These are phyloP conservation scores for Belgica antarctica DNA, from an alignment of 2,888 invertebrate species.

Conservation along the genomic window DNA sequence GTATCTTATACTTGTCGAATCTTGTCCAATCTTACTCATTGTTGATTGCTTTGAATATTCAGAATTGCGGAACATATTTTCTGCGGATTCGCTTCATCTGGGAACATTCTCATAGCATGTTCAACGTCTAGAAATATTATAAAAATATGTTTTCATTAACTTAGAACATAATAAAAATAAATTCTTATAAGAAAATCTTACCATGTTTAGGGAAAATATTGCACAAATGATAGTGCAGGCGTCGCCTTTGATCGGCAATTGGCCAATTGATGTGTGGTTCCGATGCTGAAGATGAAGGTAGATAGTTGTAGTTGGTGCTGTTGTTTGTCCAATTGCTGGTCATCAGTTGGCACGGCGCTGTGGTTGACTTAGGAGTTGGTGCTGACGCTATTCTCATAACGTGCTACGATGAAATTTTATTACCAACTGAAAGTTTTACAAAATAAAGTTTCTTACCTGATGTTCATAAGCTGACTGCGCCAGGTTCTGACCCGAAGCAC, in stretches of 20 bases:
- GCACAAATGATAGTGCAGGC: constrained; percentile 83
- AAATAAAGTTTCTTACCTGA: constrained; percentile 45
- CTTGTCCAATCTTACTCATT: not conserved
- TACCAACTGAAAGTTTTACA: not conserved
- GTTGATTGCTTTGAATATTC: constrained; percentile 56
- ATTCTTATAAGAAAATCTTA: not conserved
- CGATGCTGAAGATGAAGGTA: constrained; percentile 57
- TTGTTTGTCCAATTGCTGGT: constrained; percentile 47
- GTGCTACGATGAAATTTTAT: constrained; percentile 54
- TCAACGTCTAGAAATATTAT: constrained; percentile 75
- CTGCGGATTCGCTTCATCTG: constrained; percentile 86
- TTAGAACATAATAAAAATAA: not conserved
- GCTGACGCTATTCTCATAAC: constrained; percentile 74
- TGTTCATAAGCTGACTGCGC: constrained; percentile 46
- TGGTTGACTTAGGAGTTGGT: too few relatives aligned
- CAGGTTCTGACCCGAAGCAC: constrained; percentile 48
- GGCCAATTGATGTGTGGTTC: constrained; percentile 63
- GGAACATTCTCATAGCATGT: constrained; percentile 81
- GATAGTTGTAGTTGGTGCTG: constrained; percentile 47
- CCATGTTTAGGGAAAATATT: constrained; percentile 77
- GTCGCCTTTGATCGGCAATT: constrained; percentile 64
- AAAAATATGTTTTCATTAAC: not conserved
- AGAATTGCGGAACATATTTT: constrained; percentile 84
- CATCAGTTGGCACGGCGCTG: too few relatives aligned
- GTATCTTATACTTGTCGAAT: too few relatives aligned